Conservation (phyloP, 2,888 invertebrate species). For the Sinopyrophorus schimmeli region DNA sequence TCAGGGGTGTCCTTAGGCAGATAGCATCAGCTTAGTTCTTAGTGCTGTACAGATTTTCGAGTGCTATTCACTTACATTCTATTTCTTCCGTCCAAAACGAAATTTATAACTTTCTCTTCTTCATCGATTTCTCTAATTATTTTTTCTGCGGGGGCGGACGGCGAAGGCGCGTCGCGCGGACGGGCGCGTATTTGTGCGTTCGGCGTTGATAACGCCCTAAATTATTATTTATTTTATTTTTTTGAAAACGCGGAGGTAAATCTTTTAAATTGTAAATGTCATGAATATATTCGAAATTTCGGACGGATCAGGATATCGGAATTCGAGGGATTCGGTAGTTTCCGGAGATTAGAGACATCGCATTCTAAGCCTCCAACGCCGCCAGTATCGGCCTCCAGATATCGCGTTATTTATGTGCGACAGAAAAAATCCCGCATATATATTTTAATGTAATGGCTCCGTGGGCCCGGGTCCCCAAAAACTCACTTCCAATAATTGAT, state of each 20-base stretch:
- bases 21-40: too few relatives aligned
- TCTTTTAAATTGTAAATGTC: slow-evolving; percentile 30
- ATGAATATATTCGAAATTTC: slow-evolving; percentile 32
- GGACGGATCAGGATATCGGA: slow-evolving; percentile 35
- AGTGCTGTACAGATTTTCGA: too few relatives aligned
- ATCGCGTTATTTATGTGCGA: slow-evolving; percentile 36
- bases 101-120: too few relatives aligned
- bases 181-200: too few relatives aligned
- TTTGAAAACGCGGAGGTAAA: slow-evolving; percentile 17
- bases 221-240: too few relatives aligned
- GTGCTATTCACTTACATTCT: too few relatives aligned
- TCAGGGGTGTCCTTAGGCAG: too few relatives aligned
- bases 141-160: too few relatives aligned
- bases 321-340: slow-evolving; percentile 37
- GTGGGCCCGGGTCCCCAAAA: slow-evolving; percentile 17
- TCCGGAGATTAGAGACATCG: slow-evolving; percentile 37
- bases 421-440: slow-evolving; percentile 36
- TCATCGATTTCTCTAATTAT: too few relatives aligned
- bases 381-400: slow-evolving; percentile 33
- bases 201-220: too few relatives aligned
- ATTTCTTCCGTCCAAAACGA: too few relatives aligned
- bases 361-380: slow-evolving; percentile 34
- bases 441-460: slow-evolving; percentile 33
- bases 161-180: too few relatives aligned
- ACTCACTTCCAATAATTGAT: slow-evolving; percentile 22